A percentile compares a stretch with the other conserved stretches of the same genome.
Conservation (phyloP, 2,888 invertebrate species). For the Trachelus tabidus region DNA sequence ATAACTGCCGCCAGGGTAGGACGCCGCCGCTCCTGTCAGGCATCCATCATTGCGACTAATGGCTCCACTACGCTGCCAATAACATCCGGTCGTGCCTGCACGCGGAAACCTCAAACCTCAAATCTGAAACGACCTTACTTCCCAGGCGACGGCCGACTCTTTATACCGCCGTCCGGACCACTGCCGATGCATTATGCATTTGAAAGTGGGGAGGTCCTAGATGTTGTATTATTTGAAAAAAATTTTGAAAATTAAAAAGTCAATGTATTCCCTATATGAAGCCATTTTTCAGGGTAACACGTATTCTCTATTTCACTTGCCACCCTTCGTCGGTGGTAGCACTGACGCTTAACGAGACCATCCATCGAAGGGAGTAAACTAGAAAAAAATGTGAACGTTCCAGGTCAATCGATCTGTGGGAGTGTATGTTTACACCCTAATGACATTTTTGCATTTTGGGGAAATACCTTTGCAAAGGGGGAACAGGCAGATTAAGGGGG, state of each 20-base stretch:
- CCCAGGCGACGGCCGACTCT: constrained; percentile 28
- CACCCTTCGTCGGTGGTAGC: too few species aligned
- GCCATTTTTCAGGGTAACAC: too few species aligned
- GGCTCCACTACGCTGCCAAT: constrained; percentile 65
- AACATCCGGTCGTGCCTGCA: constrained; percentile 59
- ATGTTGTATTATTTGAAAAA: too few species aligned
- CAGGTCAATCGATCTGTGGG: too few species aligned
- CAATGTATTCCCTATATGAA: too few species aligned
- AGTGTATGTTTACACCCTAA: too few species aligned
- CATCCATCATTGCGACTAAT: constrained; percentile 66
- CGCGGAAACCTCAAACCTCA: constrained; percentile 33
- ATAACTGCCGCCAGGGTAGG: constrained; percentile 62
- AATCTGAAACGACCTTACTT: constrained; percentile 3
- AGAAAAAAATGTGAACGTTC: too few species aligned
- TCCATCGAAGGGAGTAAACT: too few species aligned
- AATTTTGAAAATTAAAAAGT: too few species aligned
- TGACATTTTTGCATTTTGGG: background rate
- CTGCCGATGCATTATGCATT: constrained; percentile 2
- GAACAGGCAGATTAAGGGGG: background rate
- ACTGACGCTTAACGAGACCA: too few species aligned
- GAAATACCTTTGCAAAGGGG: background rate
- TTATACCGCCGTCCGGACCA: constrained; percentile 7
- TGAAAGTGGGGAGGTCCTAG: too few species aligned
- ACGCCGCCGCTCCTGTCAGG: constrained; percentile 62
- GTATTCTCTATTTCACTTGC: too few species aligned